Base-by-base conservation (phyloP, 2,797 vertebrate genomes). In the Microhierax caerulescens region DNA sequence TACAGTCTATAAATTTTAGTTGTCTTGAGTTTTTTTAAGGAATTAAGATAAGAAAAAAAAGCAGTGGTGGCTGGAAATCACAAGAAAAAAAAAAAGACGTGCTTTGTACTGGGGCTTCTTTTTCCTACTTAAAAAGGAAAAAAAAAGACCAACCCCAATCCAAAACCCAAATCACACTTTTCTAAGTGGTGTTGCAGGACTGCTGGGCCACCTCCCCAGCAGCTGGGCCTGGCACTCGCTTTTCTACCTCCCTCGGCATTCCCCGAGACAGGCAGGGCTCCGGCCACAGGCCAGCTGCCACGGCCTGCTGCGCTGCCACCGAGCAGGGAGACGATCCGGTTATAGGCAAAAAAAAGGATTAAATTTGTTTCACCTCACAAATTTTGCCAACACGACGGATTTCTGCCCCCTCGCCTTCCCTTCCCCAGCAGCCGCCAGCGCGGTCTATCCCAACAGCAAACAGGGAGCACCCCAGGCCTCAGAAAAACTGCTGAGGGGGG, bases 1-100 rank as follows among this genome's bases (percentile, higher is more conserved):
- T 84, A 72, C 78, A 96, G 88, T 94, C 92, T 91, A 61, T 96
- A 96, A 91, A 95, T 97, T 95, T 83, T 80, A 84, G 63, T 95
- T 9, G 67, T 88, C 85, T 70, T 70, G 61, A 70, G 51, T 95
- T 92, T 69, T 95, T 93, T 90, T 89, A 85, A 73, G 88, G 89
- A 92, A 94, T 92, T 88, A 93, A 95, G 73, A 96, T 93, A 94
- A 86, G 80, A 76, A 92, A 87, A 92, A 87, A 95, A 88, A 7
- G 82, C 83, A 72, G 68, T 36, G n/a, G 65, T 68, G 30, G 60
- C 60, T 74, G 47, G 34, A 90, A 96, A 83, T 47, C 7, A 9
- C 64, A 59, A 60, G 9, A 4, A 4, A 21, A 51, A 67, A 76
- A 57, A 41, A 23, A 3, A 27, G 10, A 7, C 0, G n/a, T n/a